Conservation (phyloP, 1,140 invertebrate genomes). For the Ruditapes philippinarum region DNA sequence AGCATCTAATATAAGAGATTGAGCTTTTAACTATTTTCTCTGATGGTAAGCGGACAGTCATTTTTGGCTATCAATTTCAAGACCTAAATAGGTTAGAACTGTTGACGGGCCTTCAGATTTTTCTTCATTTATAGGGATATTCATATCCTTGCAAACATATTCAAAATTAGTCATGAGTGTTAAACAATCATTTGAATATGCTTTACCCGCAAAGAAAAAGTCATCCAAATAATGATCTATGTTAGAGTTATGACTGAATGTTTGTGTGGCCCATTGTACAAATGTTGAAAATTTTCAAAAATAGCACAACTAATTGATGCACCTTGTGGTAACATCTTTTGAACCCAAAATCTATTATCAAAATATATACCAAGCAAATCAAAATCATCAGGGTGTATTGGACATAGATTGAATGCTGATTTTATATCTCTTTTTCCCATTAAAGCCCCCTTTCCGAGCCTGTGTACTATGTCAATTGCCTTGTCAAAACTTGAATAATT, state of each 20-base stretch:
- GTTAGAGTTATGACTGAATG: neutral
- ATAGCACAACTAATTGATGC: neutral
- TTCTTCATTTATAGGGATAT: neutral
- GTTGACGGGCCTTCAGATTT: neutral
- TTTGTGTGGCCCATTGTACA: neutral
- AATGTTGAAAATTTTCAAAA: neutral
- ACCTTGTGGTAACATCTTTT: neutral
- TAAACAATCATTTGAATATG: neutral
- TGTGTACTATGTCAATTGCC: neutral
- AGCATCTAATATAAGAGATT: neutral
- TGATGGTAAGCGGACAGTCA: neutral
- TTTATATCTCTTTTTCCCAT: neutral
- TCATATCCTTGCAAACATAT: neutral
- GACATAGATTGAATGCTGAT: neutral
- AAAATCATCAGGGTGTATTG: conserved; percentile 1
- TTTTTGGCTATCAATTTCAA: neutral
- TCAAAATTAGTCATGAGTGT: neutral
- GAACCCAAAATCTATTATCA: neutral
- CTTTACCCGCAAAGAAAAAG: neutral
- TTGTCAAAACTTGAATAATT: neutral
- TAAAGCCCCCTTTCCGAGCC: neutral
- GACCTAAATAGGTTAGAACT: neutral
- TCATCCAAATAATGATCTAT: conserved; percentile 11
- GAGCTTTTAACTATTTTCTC: neutral
- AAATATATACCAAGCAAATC: neutral